Conservation (phyloP, 2,797 vertebrate genomes). For the Nannoperca obscura region DNA sequence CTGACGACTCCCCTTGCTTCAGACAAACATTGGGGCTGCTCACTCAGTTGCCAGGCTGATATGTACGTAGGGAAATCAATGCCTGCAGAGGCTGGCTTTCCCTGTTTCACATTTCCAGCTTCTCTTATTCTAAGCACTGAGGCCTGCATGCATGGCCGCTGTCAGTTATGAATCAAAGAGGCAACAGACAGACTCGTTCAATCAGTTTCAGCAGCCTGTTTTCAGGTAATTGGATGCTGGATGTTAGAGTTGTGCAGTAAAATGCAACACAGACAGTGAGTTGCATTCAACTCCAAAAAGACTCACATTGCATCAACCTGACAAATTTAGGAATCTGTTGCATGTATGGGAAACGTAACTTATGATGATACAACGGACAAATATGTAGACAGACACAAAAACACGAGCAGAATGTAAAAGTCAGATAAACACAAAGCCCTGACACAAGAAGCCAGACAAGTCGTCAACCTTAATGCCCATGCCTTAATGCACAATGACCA, state of each 20-base stretch:
- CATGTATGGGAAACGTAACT: not conserved
- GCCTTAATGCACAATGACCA: slow-evolving; percentile 41
- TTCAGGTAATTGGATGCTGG: slow-evolving; percentile 7
- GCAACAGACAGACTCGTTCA: slow-evolving; percentile 1
- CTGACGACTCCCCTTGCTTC: slow-evolving; percentile 9
- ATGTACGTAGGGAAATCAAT: slow-evolving; percentile 46
- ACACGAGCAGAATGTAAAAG: slow-evolving; percentile 19
- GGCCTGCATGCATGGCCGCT: slow-evolving; percentile 45
- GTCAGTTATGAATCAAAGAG: slow-evolving; percentile 52
- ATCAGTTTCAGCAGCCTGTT: slow-evolving; percentile 26
- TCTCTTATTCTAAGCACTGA: slow-evolving; percentile 48
- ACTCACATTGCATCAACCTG: not conserved
- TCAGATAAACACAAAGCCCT: slow-evolving; percentile 6
- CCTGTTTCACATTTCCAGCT: slow-evolving; percentile 65
- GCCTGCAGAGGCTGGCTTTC: slow-evolving; percentile 45
- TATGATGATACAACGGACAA: no score
- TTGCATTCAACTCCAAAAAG: slow-evolving; percentile 11
- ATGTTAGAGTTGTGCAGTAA: not conserved
- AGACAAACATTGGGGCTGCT: slow-evolving; percentile 14
- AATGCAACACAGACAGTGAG: slow-evolving; percentile 12
- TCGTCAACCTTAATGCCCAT: slow-evolving; percentile 37
- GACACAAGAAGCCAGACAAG: slow-evolving; percentile 8
- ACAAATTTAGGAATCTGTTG: not conserved
- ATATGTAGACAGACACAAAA: not conserved
- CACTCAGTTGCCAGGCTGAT: slow-evolving; percentile 58